Evolutionary conservation across 2,113 vertebrate genomes (phyloP), one percentile per base, ranked within the genome.

Genomic region (Pithys albifrons): DNA sequence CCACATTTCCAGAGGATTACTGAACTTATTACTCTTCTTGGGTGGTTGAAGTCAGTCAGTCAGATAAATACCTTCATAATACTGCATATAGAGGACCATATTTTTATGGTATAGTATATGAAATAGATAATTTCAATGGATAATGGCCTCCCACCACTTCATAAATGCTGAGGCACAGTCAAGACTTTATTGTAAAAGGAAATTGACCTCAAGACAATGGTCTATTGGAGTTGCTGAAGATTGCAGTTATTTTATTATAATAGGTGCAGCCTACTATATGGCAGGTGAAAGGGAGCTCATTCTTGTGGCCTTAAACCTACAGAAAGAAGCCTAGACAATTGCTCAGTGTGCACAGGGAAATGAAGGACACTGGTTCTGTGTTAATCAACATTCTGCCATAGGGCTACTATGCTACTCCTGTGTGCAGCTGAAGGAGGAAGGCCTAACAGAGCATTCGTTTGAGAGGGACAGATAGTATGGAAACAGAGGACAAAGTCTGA

Each of bases 11-110:
- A 93, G 80, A 94, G 96, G 92, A 96, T 97, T 96, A 96, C 84
- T 82, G 83, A 92, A 92, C 49, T 96, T 97, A 95, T 96, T 97
- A 75, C 94, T 97, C 96, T 95, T 96, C 96, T 96, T 97, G 96
- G 95, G 96, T 97, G 96, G 96, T 79, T 97, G 54, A 92, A 94
- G 65, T 89, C 85, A 96, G 89, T 76, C 89, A 94, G 79, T 69
- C 95, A 93, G 92, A 70, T 69, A 95, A 92, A 92, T 94, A 75
- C 74, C 77, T 95, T 85, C 84, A 76, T 89, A 92, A 70, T 49
- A n/a, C 41, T 89, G 79, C n/a, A 82, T 77, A 41, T 69, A 76
- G 66, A 91, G 62, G 54, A 49, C 61, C 61, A 87, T 96, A 96
- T 96, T 96, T 95, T 95, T 76, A 91, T 55, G 85, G 37, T 59